Conservation (phyloP, 2,797 vertebrate species). For the Gymnoscopelus microlampas region DNA sequence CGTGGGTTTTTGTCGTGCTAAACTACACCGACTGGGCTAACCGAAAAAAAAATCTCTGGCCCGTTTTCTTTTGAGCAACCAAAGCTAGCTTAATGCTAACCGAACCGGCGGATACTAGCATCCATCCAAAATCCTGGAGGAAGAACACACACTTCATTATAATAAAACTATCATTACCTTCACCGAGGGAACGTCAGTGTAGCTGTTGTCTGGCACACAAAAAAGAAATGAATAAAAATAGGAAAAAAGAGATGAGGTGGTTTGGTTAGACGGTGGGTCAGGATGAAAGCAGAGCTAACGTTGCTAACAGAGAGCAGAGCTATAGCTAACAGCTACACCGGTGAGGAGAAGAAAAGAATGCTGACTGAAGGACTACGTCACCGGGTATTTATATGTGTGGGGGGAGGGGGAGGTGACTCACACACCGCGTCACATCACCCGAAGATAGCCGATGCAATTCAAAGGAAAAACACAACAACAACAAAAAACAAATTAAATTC, state of each 20-base stretch:
- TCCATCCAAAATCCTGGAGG: not conserved
- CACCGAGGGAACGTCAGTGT: constrained; percentile 69
- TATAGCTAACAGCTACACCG: constrained; percentile 14
- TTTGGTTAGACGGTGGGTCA: too few species aligned
- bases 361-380: constrained; percentile 67
- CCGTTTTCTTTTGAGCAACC: constrained; percentile 12
- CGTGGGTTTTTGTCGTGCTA: too few species aligned
- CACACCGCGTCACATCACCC: constrained; percentile 49
- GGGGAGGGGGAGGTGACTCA: not conserved
- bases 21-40: too few species aligned
- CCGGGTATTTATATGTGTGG: constrained; percentile 48
- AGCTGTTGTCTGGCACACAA: constrained; percentile 24
- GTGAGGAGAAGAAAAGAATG: constrained; percentile 46
- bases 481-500: too few species aligned
- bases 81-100: not conserved
- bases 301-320: not conserved
- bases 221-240: constrained; percentile 28
- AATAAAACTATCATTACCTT: constrained; percentile 58
- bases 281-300: too few species aligned
- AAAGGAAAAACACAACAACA: too few species aligned
- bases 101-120: not conserved
- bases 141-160: constrained; percentile 11
- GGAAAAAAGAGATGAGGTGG: not conserved
- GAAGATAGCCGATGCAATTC: too few species aligned
- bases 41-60: too few species aligned